phyloP scores from a whole-genome alignment of 37 sponge, comb jelly and placozoan genomes.

The Oscarella lobularis region DNA sequence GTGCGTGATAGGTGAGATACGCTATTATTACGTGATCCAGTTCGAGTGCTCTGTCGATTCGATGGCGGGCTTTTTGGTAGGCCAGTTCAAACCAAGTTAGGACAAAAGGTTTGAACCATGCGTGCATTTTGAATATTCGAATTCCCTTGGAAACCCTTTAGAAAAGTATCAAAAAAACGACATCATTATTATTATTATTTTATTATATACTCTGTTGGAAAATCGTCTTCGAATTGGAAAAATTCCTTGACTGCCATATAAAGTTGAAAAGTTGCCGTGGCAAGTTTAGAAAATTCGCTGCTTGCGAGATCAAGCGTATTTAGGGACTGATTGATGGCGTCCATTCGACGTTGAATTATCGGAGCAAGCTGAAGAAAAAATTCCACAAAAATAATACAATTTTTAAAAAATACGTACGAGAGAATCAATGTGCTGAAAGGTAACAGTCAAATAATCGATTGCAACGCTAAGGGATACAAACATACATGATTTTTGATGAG shows the following conservation, averaged over 20 bases:
- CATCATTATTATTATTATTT: no score
- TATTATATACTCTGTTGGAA: not conserved
- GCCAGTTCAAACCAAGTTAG: slow-evolving; percentile 29
- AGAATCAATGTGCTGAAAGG: no score
- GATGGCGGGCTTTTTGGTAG: not conserved
- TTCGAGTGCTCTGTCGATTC: slow-evolving; percentile 23
- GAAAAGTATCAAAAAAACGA: no score
- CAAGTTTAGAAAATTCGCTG: not conserved
- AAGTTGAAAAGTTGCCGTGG: not conserved
- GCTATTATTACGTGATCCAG: slow-evolving; percentile 18
- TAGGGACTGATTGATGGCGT: not conserved
- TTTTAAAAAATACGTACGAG: no score
- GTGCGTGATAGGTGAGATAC: no score
- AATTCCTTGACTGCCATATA: slow-evolving; percentile 10
- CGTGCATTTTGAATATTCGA: slow-evolving; percentile 9
- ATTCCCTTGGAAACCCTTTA: no score
- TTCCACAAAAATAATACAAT: no score
- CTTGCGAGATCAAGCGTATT: not conserved
- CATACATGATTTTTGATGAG: no score
- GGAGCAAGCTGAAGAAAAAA: not conserved
- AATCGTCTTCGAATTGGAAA: not conserved
- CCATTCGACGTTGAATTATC: not conserved
- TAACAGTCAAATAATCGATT: no score
- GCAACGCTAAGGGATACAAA: no score
- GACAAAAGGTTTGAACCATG: slow-evolving; percentile 34